These are phyloP conservation scores for Zeus faber DNA, from an alignment of 2,113 vertebrate genomes.

Conservation along the genomic window DNA sequence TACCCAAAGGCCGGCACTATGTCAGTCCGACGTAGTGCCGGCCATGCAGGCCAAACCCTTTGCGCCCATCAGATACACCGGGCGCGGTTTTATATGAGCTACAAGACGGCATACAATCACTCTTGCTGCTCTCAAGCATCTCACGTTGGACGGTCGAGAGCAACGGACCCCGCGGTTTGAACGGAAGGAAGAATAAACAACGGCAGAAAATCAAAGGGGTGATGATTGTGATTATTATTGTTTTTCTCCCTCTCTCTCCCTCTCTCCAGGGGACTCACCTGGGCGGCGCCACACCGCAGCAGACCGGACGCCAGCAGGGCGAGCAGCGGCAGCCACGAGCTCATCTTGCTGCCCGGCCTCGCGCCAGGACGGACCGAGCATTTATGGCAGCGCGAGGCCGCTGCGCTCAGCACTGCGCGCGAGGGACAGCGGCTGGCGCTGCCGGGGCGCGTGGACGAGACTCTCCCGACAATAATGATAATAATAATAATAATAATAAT, in stretches of 20 bases:
- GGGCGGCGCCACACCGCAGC: slow-evolving; percentile 53
- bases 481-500: slow-evolving; percentile 32
- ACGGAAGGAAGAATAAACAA: too few species aligned
- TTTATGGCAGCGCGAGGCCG: slow-evolving; percentile 72
- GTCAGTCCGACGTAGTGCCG: too few species aligned
- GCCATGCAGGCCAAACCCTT: too few species aligned
- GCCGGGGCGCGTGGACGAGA: slow-evolving; percentile 6
- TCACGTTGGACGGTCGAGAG: too few species aligned
- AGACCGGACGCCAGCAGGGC: slow-evolving; percentile 68
- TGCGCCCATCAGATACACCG: too few species aligned
- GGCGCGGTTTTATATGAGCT: too few species aligned
- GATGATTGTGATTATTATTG: too few species aligned
- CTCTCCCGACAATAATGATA: not conserved
- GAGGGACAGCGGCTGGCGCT: slow-evolving; percentile 45
- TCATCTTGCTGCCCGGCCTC: slow-evolving; percentile 78
- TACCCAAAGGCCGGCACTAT: too few species aligned
- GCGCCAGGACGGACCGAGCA: slow-evolving; percentile 73
- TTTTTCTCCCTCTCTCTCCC: too few species aligned
- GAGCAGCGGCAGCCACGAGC: slow-evolving; percentile 73
- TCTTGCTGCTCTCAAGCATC: too few species aligned
- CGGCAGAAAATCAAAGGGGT: not conserved
- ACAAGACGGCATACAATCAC: too few species aligned
- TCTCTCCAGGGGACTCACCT: slow-evolving; percentile 63
- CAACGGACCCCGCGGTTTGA: too few species aligned
- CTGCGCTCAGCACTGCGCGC: slow-evolving; percentile 63